phyloP scores from a whole-genome alignment of 2,888 invertebrate species.

The Ichneumoninae sp. region DNA sequence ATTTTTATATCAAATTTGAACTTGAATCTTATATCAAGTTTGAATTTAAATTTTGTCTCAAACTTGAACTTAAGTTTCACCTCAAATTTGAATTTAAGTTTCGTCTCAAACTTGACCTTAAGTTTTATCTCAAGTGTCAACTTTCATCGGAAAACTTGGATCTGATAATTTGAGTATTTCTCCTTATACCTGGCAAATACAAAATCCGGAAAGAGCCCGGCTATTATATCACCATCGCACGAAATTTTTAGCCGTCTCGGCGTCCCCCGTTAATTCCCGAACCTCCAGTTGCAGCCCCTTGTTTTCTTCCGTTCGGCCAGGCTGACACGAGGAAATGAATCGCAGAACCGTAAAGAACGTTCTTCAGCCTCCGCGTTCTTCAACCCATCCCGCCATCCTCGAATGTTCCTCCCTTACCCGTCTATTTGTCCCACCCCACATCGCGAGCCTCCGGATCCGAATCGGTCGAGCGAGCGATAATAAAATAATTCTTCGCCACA shows the following conservation, averaged over 20 bases:
- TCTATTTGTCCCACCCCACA: conserved; percentile 59
- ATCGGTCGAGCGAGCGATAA: conserved; percentile 79
- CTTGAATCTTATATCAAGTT: too few species aligned
- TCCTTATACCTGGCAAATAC: neutral
- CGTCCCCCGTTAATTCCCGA: conserved; percentile 38
- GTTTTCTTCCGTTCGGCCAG: conserved; percentile 56
- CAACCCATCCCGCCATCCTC: conserved; percentile 16
- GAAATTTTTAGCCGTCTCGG: conserved; percentile 6
- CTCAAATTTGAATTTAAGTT: too few species aligned
- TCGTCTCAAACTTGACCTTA: too few species aligned
- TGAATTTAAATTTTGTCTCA: too few species aligned
- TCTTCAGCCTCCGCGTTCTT: conserved; percentile 31
- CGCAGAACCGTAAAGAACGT: conserved; percentile 69
- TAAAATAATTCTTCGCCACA: conserved; percentile 83
- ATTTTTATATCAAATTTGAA: neutral
- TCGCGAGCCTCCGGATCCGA: conserved; percentile 54
- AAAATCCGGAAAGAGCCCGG: neutral
- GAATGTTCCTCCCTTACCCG: conserved; percentile 62
- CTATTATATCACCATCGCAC: neutral
- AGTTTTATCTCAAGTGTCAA: neutral
- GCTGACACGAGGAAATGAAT: conserved; percentile 67
- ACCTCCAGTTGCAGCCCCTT: conserved; percentile 36
- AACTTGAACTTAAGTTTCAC: too few species aligned
- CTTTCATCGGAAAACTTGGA: neutral
- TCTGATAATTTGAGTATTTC: neutral